A percentile compares a stretch with the other conserved stretches of the same genome.
Conservation (phyloP, 2,797 vertebrate species). For the Pteropus rufus region DNA sequence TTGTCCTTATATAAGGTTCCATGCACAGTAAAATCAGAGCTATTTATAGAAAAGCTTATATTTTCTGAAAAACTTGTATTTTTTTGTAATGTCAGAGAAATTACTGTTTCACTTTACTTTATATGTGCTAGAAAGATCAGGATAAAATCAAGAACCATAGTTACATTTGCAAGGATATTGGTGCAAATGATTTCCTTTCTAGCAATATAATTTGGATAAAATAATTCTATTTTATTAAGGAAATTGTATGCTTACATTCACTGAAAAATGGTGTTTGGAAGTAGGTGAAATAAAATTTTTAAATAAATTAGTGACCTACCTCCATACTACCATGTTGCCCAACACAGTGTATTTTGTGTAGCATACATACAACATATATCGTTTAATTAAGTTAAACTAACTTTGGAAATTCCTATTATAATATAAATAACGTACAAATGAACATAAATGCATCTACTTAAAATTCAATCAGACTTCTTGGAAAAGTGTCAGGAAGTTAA, state of each 20-base stretch:
- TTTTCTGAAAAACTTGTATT: background rate
- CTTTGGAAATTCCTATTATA: background rate
- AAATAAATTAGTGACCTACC: background rate
- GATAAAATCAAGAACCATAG: background rate
- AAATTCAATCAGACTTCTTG: conserved; percentile 32
- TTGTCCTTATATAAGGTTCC: background rate
- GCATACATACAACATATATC: background rate
- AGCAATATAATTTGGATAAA: background rate
- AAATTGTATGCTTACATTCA: background rate
- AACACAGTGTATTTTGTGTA: background rate
- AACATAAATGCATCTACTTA: conserved; percentile 23
- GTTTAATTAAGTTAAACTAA: background rate
- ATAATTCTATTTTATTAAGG: background rate
- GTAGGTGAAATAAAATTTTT: background rate
- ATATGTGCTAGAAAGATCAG: background rate
- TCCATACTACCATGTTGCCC: background rate
- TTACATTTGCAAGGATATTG: background rate
- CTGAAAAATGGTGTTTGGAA: background rate
- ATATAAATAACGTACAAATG: background rate
- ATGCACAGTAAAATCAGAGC: background rate
- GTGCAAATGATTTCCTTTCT: background rate
- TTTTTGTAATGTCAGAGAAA: background rate
- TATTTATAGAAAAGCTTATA: background rate
- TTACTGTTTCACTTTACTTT: background rate
- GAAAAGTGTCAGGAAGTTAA: conserved; percentile 46